Base-by-base conservation (phyloP, 2,113 vertebrate species). In the Hyperopisus bebe region DNA sequence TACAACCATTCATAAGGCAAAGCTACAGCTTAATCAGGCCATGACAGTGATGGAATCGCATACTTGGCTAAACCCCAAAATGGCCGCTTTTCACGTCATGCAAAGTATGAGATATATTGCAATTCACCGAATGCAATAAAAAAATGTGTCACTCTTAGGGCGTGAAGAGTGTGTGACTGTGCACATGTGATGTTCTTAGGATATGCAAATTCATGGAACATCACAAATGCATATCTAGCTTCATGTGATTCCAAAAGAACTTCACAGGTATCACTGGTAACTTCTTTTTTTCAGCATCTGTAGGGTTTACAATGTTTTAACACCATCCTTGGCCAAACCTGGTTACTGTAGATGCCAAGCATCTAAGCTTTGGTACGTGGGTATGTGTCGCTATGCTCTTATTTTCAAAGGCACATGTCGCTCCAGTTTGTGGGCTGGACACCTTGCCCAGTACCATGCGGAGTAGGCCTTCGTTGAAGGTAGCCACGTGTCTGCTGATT, bases 401-500 rank as follows among this genome's bases (percentile, higher is more conserved):
- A 70, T 70, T 4, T 70, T 31, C 66, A 31, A 70, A 27, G 66
- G 66, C 27, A 39, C 70, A 39, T 6, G 31, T 39, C 11, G 3
- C 1, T 35, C 3, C 27, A 39, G 70, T 39, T 19, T 39, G 31
- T 13, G 70, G 91, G 90, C 89, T 89, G 90, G 90, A 90, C 21
- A 17, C 35, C 13, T 24, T 1, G 21, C 50, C 42, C 55, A 35
- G 90, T 89, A 91, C 91, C 90, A 91, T 82, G 91, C 62, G 50
- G 92, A 94, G 92, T 21, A 85, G 91, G 84, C 90, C 51, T 27
- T 95, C 93, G 94, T 90, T 86, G 92, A 95, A 92, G 92, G 90
- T 46, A 90, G 94, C 93, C 92, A 90, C 89, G 91, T 92, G 93
- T 92, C 92, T 92, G 90, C 82, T 51, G n/a, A 58, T 88, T 19